These are phyloP conservation scores for Morbakka virulenta DNA, from an alignment of 30 jellyfish, hydroid and myxozoan species.

Conservation along the genomic window DNA sequence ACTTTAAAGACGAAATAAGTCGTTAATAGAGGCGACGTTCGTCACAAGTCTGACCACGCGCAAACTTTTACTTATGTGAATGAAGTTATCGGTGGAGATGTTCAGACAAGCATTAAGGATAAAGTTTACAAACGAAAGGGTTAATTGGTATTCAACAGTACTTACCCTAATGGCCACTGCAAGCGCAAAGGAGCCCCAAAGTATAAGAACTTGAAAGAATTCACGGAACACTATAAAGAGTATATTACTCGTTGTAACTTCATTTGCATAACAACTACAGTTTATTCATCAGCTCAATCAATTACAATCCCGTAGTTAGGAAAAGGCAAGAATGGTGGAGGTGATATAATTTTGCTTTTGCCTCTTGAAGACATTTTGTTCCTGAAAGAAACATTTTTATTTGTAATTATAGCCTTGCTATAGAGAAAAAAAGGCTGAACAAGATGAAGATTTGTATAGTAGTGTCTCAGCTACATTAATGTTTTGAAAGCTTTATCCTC, in stretches of 20 bases:
- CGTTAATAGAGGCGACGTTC: too few species aligned
- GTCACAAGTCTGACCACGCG: too few species aligned
- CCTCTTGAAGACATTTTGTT: constrained; percentile 9
- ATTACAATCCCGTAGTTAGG: constrained; percentile 2
- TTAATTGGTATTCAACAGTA: too few species aligned
- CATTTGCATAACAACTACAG: background rate
- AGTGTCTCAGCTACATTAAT: constrained; percentile 23
- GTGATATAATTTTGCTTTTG: constrained; percentile 2
- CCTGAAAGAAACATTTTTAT: constrained; percentile 11
- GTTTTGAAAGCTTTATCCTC: constrained; percentile 20
- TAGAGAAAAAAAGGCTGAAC: constrained; percentile 21
- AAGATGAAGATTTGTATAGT: constrained; percentile 30
- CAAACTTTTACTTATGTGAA: too few species aligned
- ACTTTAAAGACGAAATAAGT: too few species aligned
- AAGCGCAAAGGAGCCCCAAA: too few species aligned
- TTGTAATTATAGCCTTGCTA: constrained; percentile 30
- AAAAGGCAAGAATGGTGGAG: constrained; percentile 18
- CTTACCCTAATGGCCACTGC: too few species aligned
- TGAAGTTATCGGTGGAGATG: too few species aligned
- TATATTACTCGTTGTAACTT: background rate
- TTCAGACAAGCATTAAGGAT: too few species aligned
- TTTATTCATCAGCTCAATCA: background rate
- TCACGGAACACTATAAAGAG: background rate
- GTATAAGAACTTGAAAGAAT: background rate
- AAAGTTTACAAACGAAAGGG: too few species aligned